Evolutionary conservation across 2,888 invertebrate genomes (phyloP).

Genomic region (Melanostoma scalare): DNA sequence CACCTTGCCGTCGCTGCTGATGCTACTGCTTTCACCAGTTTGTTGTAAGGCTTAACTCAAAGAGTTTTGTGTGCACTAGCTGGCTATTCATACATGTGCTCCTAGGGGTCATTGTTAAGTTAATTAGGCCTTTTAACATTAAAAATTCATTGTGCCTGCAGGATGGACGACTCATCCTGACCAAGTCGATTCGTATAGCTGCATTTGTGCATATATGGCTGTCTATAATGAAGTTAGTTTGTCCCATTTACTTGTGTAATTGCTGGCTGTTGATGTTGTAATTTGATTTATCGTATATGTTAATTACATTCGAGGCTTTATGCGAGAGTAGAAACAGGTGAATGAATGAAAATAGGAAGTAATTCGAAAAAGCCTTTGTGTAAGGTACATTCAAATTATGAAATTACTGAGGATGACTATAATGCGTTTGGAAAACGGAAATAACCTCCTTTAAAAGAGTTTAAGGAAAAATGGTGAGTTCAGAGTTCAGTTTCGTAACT

Average conservation of each 20-base stretch:
- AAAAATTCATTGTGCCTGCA: constrained; percentile 74
- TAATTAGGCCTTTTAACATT: constrained; percentile 76
- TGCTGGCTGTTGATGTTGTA: constrained; percentile 71
- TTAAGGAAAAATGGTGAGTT: too few species aligned
- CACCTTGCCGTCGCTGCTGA: constrained; percentile 6
- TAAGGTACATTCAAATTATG: constrained; percentile 32
- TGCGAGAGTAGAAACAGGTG: constrained; percentile 35
- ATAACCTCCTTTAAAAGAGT: too few species aligned
- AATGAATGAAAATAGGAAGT: constrained; percentile 40
- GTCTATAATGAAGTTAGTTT: constrained; percentile 61
- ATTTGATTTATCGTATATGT: constrained; percentile 76
- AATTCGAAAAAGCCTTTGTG: constrained; percentile 23
- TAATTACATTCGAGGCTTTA: constrained; percentile 75
- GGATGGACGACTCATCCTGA: constrained; percentile 50
- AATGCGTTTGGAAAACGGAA: too few species aligned
- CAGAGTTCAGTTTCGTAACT: too few species aligned
- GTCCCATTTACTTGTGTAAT: constrained; percentile 61
- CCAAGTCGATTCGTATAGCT: constrained; percentile 43
- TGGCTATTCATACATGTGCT: constrained; percentile 40
- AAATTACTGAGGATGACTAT: not conserved
- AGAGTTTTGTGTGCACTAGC: constrained; percentile 49
- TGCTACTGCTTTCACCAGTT: constrained; percentile 18
- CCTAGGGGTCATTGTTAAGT: constrained; percentile 75
- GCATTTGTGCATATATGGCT: constrained; percentile 61
- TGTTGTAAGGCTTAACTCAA: constrained; percentile 27